Evolutionary conservation across 2,888 invertebrate genomes (phyloP).

Genomic region (Emmelina monodactyla): DNA sequence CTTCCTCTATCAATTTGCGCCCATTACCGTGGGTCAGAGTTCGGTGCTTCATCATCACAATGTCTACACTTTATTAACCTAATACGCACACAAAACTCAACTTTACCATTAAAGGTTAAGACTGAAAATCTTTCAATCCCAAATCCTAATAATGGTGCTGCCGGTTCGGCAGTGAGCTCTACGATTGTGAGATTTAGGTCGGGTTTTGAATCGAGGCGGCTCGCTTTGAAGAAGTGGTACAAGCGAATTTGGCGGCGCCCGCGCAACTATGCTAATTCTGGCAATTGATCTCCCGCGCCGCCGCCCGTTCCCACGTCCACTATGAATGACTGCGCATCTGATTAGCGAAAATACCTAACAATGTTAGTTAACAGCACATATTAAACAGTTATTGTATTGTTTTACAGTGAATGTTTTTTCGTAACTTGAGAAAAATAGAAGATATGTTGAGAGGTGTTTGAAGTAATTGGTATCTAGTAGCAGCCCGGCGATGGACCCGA

Average conservation of each 20-base stretch:
- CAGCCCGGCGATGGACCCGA: too few species aligned
- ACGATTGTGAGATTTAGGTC: conserved; percentile 20
- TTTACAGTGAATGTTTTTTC: too few species aligned
- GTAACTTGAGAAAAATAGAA: too few species aligned
- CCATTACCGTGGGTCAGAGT: conserved; percentile 46
- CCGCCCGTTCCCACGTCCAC: background rate
- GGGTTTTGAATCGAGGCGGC: conserved; percentile 24
- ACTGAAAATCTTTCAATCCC: too few species aligned
- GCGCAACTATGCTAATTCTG: conserved; percentile 50
- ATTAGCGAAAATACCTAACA: background rate
- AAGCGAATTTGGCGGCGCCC: conserved; percentile 45
- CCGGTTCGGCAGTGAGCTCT: conserved; percentile 3
- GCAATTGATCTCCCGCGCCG: conserved; percentile 36
- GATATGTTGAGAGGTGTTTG: background rate
- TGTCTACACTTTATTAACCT: conserved; percentile 20
- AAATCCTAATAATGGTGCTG: background rate
- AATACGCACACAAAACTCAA: conserved; percentile 11
- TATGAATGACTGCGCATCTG: background rate
- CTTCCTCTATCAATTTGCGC: conserved; percentile 44
- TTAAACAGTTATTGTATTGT: too few species aligned
- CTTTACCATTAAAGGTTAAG: conserved; percentile 10
- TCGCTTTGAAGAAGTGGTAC: conserved; percentile 36
- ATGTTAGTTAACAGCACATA: too few species aligned
- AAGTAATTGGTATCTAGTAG: conserved; percentile 1
- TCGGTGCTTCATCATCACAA: conserved; percentile 29